Conservation (phyloP, 2,113 vertebrate genomes). For the Menidia beryllina region DNA sequence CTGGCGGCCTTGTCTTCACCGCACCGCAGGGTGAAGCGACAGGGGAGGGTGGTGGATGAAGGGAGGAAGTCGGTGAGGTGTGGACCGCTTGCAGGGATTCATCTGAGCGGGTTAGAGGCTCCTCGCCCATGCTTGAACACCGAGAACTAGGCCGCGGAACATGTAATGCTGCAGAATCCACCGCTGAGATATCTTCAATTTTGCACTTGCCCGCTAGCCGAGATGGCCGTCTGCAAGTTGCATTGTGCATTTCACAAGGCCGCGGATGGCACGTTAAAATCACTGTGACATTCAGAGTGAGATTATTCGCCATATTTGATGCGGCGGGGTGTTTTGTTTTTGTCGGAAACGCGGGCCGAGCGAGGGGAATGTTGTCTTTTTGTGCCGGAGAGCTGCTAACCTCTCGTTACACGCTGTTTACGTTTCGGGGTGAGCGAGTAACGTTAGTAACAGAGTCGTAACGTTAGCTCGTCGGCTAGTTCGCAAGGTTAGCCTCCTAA, state of each 20-base stretch:
- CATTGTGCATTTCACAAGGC: slow-evolving; percentile 80
- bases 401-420: slow-evolving; percentile 72
- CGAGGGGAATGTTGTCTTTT: slow-evolving; percentile 6
- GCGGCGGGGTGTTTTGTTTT: slow-evolving; percentile 23
- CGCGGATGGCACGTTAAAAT: slow-evolving; percentile 67
- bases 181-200: slow-evolving; percentile 48
- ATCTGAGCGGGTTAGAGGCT: slow-evolving; percentile 50
- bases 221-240: slow-evolving; percentile 77
- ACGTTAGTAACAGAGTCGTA: slow-evolving; percentile 53
- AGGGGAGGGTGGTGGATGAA: slow-evolving; percentile 75
- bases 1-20: slow-evolving; percentile 80
- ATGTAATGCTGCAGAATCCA: slow-evolving; percentile 46
- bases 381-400: slow-evolving; percentile 19
- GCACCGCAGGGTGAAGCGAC: slow-evolving; percentile 73
- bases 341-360: slow-evolving; percentile 27
- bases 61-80: slow-evolving; percentile 76
- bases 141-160: slow-evolving; percentile 54
- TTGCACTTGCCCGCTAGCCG: slow-evolving; percentile 71
- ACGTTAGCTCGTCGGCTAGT: slow-evolving; percentile 67
- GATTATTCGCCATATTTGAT: slow-evolving; percentile 33
- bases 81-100: slow-evolving; percentile 57
- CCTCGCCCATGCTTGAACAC: slow-evolving; percentile 36
- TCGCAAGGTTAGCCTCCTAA: slow-evolving; percentile 56
- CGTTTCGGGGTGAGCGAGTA: slow-evolving; percentile 60
- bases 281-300: slow-evolving; percentile 57